These are phyloP conservation scores for Drosophila saltans DNA, from an alignment of 1,140 invertebrate species.

Conservation along the genomic window DNA sequence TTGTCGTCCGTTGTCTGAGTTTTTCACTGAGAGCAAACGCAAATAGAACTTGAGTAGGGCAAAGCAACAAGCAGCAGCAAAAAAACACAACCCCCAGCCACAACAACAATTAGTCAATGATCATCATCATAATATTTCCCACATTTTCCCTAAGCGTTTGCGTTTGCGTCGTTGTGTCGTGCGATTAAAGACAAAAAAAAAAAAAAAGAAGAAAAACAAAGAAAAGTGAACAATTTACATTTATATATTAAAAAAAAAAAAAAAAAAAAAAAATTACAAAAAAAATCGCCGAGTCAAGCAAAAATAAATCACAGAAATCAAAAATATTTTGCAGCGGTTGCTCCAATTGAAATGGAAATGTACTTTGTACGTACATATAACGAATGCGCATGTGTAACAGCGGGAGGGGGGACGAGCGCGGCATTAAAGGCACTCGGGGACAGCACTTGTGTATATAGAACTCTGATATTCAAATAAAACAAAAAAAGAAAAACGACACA, in stretches of 20 bases:
- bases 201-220: too few relatives aligned
- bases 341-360: constrained; percentile 7
- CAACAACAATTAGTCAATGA: constrained; percentile 3
- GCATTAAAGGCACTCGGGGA: not conserved
- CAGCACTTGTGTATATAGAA: not conserved
- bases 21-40: constrained; percentile 7
- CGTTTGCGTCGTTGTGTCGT: constrained; percentile 7
- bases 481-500: not conserved
- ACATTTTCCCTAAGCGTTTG: constrained; percentile 7
- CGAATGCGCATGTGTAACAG: not conserved
- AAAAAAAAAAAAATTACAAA: not conserved
- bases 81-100: not conserved
- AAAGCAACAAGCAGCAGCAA: constrained; percentile 1
- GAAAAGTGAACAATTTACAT: not conserved
- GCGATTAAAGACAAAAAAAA: not conserved
- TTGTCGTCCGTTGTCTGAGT: not conserved
- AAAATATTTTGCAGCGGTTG: constrained; percentile 1
- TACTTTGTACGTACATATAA: not conserved
- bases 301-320: not conserved
- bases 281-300: not conserved
- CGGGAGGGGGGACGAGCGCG: not conserved
- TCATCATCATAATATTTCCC: constrained; percentile 7
- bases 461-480: not conserved
- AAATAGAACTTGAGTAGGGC: constrained; percentile 13
- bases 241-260: not conserved